Conservation (phyloP, 2,888 invertebrate species). For the Sisyra terminalis region DNA sequence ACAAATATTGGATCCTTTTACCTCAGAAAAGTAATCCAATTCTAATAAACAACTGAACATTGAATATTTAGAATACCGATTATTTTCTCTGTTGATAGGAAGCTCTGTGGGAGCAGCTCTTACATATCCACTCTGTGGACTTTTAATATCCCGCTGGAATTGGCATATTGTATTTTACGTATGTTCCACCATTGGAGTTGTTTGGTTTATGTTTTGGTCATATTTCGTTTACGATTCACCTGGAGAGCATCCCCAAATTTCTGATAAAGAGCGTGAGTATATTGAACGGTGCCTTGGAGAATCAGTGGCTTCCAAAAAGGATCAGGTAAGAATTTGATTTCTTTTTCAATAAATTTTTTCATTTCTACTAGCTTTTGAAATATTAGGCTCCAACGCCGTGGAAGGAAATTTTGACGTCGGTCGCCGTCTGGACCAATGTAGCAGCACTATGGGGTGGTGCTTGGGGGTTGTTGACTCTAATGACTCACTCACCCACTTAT, state of each 20-base stretch:
- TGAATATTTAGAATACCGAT: too few species aligned
- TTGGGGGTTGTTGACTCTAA: constrained; percentile 52
- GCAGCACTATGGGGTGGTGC: constrained; percentile 47
- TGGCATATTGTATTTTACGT: constrained; percentile 60
- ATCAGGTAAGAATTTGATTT: constrained; percentile 17
- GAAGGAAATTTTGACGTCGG: constrained; percentile 37
- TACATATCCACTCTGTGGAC: constrained; percentile 53
- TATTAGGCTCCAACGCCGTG: constrained; percentile 39
- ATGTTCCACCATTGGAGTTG: constrained; percentile 37
- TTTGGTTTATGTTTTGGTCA: constrained; percentile 51
- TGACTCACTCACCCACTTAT: constrained; percentile 54
- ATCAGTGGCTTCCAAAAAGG: constrained; percentile 19
- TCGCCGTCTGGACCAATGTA: constrained; percentile 45
- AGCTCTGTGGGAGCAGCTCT: constrained; percentile 48
- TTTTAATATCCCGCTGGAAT: constrained; percentile 41
- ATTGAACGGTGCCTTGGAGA: constrained; percentile 37
- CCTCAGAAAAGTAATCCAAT: too few species aligned
- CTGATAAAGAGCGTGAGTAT: constrained; percentile 34
- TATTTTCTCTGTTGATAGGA: too few species aligned
- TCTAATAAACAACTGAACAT: too few species aligned
- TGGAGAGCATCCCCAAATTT: constrained; percentile 45
- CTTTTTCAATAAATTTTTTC: background rate
- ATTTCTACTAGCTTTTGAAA: background rate
- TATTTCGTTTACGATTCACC: constrained; percentile 46
- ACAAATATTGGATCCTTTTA: too few species aligned